Conservation (phyloP, 1,140 invertebrate genomes). For the Drosophila azteca region DNA sequence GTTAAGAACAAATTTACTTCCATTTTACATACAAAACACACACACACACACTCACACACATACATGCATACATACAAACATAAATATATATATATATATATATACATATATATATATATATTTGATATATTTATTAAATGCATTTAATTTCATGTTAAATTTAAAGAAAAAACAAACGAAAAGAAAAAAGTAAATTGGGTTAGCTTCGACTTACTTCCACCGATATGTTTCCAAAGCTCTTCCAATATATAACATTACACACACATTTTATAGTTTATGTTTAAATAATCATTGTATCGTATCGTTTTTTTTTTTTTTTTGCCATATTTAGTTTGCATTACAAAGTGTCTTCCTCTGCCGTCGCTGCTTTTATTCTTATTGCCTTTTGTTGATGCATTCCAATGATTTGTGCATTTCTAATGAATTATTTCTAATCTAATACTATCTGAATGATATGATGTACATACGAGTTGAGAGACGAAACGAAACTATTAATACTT, state of each 20-base stretch:
- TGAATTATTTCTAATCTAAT: slow-evolving; percentile 55
- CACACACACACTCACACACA: slow-evolving; percentile 2
- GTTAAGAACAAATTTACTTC: slow-evolving; percentile 81
- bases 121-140: slow-evolving; percentile 71
- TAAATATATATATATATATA: slow-evolving; percentile 25
- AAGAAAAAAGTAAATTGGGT: slow-evolving; percentile 51
- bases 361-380: slow-evolving; percentile 46
- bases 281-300: slow-evolving; percentile 37
- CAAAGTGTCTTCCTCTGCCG: slow-evolving; percentile 65
- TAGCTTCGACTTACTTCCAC: slow-evolving; percentile 78
- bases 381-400: slow-evolving; percentile 77
- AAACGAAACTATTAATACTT: slow-evolving; percentile 28
- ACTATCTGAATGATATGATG: slow-evolving; percentile 37
- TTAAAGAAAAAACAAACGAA: slow-evolving; percentile 51
- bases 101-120: slow-evolving; percentile 35
- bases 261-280: slow-evolving; percentile 43
- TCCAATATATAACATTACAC: slow-evolving; percentile 66
- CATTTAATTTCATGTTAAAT: slow-evolving; percentile 81
- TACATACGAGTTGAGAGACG: slow-evolving; percentile 45
- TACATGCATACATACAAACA: slow-evolving; percentile 30
- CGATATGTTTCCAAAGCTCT: slow-evolving; percentile 81
- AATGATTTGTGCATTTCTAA: slow-evolving; percentile 66
- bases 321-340: slow-evolving; percentile 62
- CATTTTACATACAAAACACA: slow-evolving; percentile 56
- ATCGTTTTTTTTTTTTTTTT: slow-evolving; percentile 47